These are phyloP conservation scores for Heterohyrax brucei DNA, from an alignment of 2,797 vertebrate genomes.

Conservation along the genomic window DNA sequence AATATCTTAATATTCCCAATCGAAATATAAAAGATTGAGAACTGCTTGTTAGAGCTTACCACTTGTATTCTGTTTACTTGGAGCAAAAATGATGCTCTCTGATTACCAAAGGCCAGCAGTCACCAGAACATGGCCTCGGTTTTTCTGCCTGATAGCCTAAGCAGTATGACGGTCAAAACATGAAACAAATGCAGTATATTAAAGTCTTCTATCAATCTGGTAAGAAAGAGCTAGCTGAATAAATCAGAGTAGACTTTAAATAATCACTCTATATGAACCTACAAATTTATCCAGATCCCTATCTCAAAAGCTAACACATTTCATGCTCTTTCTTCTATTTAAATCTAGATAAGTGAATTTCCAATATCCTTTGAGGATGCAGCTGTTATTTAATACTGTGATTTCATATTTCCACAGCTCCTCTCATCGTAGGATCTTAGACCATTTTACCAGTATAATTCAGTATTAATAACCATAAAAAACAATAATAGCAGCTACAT, in stretches of 20 bases:
- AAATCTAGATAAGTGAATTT: constrained; percentile 87
- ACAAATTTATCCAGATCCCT: constrained; percentile 77
- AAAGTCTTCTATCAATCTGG: constrained; percentile 74
- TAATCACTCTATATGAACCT: constrained; percentile 78
- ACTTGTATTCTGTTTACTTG: constrained; percentile 25
- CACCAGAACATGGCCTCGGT: neutral
- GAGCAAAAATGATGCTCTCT: constrained; percentile 23
- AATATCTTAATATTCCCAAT: constrained; percentile 22
- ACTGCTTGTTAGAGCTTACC: neutral
- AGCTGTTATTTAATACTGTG: constrained; percentile 79
- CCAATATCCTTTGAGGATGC: constrained; percentile 85
- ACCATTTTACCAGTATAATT: constrained; percentile 75
- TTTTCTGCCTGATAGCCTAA: neutral
- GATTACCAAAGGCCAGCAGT: constrained; percentile 29
- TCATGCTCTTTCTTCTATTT: constrained; percentile 83
- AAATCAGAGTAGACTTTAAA: constrained; percentile 82
- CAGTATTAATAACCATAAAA: constrained; percentile 79
- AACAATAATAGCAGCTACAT: constrained; percentile 73
- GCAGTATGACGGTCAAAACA: neutral
- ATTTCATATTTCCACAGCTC: constrained; percentile 82
- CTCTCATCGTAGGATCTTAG: constrained; percentile 70
- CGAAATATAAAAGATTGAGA: constrained; percentile 55
- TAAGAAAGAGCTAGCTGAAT: constrained; percentile 50
- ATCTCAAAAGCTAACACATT: constrained; percentile 85
- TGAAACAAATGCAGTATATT: constrained; percentile 72